Conservation (phyloP, 1,140 invertebrate species). For the Bicyclus anynana region DNA sequence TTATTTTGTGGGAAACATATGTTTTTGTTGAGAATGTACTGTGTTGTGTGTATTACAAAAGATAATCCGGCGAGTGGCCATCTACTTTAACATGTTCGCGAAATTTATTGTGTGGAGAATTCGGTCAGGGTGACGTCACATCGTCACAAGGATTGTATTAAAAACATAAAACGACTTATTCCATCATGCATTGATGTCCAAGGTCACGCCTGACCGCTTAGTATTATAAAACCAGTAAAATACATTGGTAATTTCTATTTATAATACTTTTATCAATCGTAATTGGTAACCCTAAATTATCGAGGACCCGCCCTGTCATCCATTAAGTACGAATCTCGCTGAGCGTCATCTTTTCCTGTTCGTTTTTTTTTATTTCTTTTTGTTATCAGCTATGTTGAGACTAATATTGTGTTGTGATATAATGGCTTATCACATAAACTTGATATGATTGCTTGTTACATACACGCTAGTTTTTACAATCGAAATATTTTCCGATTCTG, state of each 20-base stretch:
- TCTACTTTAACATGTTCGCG: not conserved
- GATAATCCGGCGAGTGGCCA: slow-evolving; percentile 2
- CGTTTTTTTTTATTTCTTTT: not conserved
- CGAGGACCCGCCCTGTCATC: slow-evolving; percentile 56
- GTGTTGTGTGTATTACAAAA: not conserved
- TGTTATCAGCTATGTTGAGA: not conserved
- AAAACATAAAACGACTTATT: slow-evolving; percentile 67
- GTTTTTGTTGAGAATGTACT: not conserved
- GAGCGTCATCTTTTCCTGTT: slow-evolving; percentile 16
- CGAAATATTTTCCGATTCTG: too few species aligned
- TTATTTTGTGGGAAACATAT: slow-evolving; percentile 12
- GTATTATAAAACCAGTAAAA: slow-evolving; percentile 51
- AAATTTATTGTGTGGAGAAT: slow-evolving; percentile 38
- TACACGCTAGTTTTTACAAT: not conserved
- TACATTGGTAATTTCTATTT: slow-evolving; percentile 41
- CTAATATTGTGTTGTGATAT: not conserved
- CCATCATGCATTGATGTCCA: slow-evolving; percentile 55
- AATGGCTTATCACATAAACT: not conserved
- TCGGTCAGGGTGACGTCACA: slow-evolving; percentile 67
- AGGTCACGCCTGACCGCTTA: slow-evolving; percentile 58
- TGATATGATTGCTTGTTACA: not conserved
- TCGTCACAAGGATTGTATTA: slow-evolving; percentile 70
- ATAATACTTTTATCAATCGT: slow-evolving; percentile 32
- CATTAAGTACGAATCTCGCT: slow-evolving; percentile 25
- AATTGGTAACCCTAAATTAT: slow-evolving; percentile 28